These are phyloP conservation scores for Drosophila cracens DNA, from an alignment of 2,888 invertebrate species.

Conservation along the genomic window DNA sequence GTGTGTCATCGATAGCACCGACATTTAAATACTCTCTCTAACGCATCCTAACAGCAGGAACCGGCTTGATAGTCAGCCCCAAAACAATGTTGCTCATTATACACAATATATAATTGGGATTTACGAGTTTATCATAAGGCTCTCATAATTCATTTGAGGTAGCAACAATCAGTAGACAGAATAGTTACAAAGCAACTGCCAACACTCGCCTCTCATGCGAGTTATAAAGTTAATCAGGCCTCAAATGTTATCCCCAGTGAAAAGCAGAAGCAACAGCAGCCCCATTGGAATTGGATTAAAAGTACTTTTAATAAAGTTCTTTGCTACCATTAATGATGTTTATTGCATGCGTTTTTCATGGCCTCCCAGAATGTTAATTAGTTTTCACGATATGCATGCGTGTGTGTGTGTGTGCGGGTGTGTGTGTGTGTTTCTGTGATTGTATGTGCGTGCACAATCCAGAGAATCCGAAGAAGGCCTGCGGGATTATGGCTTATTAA, in stretches of 20 bases:
- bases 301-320: constrained; percentile 79
- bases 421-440: constrained; percentile 36
- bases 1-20: not conserved
- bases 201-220: constrained; percentile 37
- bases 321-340: constrained; percentile 75
- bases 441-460: constrained; percentile 40
- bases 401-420: constrained; percentile 14
- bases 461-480: constrained; percentile 64
- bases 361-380: constrained; percentile 71
- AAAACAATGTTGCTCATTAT: not conserved
- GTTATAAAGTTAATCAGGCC: constrained; percentile 69
- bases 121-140: not conserved
- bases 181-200: constrained; percentile 37
- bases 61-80: not conserved
- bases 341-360: constrained; percentile 67
- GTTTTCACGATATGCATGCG: constrained; percentile 69
- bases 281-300: constrained; percentile 66
- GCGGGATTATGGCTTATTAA: constrained; percentile 79
- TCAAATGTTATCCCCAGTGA: constrained; percentile 58
- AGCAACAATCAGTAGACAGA: constrained; percentile 19
- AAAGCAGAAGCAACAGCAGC: constrained; percentile 17
- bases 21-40: constrained; percentile 30
- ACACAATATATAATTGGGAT: not conserved
- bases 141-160: not conserved
- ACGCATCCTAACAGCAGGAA: not conserved